Evolutionary conservation across 1,140 invertebrate genomes (phyloP).

Genomic region (Tenebrio molitor): DNA sequence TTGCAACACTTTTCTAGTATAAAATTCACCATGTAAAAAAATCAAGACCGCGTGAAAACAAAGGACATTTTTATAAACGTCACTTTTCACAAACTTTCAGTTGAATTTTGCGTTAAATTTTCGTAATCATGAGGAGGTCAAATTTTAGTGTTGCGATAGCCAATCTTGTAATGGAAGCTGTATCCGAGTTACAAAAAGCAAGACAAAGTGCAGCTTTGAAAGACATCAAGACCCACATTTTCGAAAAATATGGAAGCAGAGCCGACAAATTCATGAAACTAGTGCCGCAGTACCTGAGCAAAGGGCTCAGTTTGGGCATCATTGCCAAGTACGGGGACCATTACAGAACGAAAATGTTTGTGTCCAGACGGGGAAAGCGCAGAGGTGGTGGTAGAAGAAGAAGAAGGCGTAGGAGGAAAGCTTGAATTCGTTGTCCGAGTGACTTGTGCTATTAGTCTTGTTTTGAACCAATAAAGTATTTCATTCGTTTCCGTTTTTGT

Average conservation of each 20-base stretch:
- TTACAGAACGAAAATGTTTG: constrained; percentile 34
- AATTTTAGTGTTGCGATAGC: constrained; percentile 36
- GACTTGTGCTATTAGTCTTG: background rate
- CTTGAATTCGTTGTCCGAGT: background rate
- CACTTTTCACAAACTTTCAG: background rate
- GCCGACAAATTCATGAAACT: background rate
- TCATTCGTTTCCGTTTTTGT: too few relatives aligned
- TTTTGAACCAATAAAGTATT: constrained; percentile 14
- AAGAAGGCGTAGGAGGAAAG: background rate
- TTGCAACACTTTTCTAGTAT: too few relatives aligned
- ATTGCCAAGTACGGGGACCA: constrained; percentile 27
- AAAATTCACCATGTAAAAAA: too few relatives aligned
- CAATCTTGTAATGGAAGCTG: constrained; percentile 20
- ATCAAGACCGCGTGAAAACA: background rate
- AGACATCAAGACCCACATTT: constrained; percentile 35
- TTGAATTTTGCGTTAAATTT: background rate
- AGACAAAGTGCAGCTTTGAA: background rate
- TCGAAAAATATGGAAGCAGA: constrained; percentile 26
- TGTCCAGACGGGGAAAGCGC: background rate
- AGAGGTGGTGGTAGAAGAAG: background rate
- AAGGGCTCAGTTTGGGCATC: constrained; percentile 32
- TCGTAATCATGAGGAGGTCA: constrained; percentile 3
- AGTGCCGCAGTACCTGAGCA: constrained; percentile 21
- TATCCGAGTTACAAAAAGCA: constrained; percentile 25
- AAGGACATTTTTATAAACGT: background rate